These are phyloP conservation scores for Epinephelus coioides DNA, from an alignment of 2,797 vertebrate species.

Conservation along the genomic window DNA sequence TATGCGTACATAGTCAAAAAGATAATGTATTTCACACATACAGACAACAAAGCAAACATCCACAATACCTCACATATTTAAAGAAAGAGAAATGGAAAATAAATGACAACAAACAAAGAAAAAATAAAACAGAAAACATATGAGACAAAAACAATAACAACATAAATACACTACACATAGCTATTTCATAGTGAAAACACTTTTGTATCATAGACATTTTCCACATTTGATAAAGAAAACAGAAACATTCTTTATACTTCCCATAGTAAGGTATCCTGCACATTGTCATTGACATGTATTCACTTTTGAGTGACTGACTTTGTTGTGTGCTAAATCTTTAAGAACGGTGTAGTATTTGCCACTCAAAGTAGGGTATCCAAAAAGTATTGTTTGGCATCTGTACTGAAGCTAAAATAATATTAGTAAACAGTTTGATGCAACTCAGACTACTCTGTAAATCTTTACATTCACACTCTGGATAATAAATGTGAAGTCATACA, in stretches of 20 bases:
- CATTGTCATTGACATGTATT: background rate
- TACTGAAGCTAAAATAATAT: background rate
- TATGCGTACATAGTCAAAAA: too few relatives aligned
- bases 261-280: background rate
- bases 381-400: background rate
- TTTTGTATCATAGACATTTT: background rate
- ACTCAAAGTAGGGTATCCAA: background rate
- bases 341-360: background rate
- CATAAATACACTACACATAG: too few relatives aligned
- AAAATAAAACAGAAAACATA: too few relatives aligned
- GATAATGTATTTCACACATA: too few relatives aligned
- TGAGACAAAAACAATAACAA: background rate
- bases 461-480: background rate
- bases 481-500: conserved; percentile 6
- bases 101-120: too few relatives aligned
- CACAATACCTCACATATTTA: too few relatives aligned
- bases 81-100: too few relatives aligned
- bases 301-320: background rate
- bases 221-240: background rate
- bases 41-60: too few relatives aligned
- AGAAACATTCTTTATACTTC: background rate
- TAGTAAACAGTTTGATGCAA: background rate
- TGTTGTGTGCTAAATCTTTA: background rate
- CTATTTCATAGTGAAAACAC: background rate
- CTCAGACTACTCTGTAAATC: background rate